Evolutionary conservation across 1,140 invertebrate species (phyloP), one percentile per base, ranked within the genome.

Genomic region (Glossosoma conforme): DNA sequence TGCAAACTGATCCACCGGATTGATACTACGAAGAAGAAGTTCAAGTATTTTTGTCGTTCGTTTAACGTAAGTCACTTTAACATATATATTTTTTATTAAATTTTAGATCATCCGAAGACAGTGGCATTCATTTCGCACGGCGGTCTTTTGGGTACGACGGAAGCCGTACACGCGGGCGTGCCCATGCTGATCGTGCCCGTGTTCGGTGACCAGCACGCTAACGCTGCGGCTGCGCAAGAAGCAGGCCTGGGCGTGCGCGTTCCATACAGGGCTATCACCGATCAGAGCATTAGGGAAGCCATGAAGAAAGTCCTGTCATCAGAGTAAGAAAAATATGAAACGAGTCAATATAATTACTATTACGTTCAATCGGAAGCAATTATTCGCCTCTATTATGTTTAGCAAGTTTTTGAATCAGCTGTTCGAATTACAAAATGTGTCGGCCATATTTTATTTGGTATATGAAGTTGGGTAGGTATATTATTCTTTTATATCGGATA

Each of bases 51-150:
- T n/a, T n/a, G n/a, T n/a, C n/a, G n/a, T n/a, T n/a, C n/a, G n/a
- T n/a, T n/a, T n/a, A n/a, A n/a, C n/a, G n/a, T 33, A 2, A n/a
- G 18, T 4, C 18, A 19, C 17, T 38, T 38, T 19, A 38, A 38
- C 11, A 17, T 8, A 18, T 37, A 20, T 2, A 2, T 19, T 3
- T 30, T 13, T 32, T 32, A 20, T 32, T 50, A 5, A 11, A 48
- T 68, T 72, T 17, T 64, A 84, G 82, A 71, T 45, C 83, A 87
- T 65, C 73, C 76, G 2, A 83, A 84, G 48, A 71, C 83, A 0
- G 70, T 78, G 24, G 72, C 80, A 8, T 87, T 82, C 59, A 66
- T 87, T 10, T 77, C 77, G 2, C 85, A 87, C 55, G 83, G 82
- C 0, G 85, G 85, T 14, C 67, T 83, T 4, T 67, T 85, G 21